phyloP scores from a whole-genome alignment of 2,797 vertebrate genomes.

The Danio jaintianensis region DNA sequence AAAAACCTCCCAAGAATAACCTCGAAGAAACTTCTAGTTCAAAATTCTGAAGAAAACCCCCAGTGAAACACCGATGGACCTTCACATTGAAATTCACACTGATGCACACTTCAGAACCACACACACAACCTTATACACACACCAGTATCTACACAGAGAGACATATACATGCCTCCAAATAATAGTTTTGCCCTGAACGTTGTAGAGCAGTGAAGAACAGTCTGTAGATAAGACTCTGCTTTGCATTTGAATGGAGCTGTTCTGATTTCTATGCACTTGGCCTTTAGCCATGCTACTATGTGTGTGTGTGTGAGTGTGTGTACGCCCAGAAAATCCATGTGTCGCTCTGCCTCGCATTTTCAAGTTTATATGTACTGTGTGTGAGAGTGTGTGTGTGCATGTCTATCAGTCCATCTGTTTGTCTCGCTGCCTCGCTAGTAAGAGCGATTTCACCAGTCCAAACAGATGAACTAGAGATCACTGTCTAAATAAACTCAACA shows the following conservation, averaged over 20 bases:
- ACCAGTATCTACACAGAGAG: slow-evolving; percentile 47
- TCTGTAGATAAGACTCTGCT: slow-evolving; percentile 79
- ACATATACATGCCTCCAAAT: slow-evolving; percentile 60
- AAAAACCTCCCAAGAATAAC: neutral
- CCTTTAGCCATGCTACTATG: slow-evolving; percentile 74
- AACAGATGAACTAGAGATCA: slow-evolving; percentile 30
- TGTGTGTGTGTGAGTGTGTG: slow-evolving; percentile 68
- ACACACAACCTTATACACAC: slow-evolving; percentile 44
- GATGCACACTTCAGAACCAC: slow-evolving; percentile 26
- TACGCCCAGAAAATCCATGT: slow-evolving; percentile 68
- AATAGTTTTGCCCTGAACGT: slow-evolving; percentile 77
- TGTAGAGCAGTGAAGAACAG: slow-evolving; percentile 75
- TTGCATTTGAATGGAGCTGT: slow-evolving; percentile 78
- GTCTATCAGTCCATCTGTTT: slow-evolving; percentile 57
- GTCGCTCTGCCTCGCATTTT: slow-evolving; percentile 61
- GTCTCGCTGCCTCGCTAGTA: slow-evolving; percentile 48
- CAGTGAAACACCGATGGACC: neutral
- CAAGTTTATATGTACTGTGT: slow-evolving; percentile 65
- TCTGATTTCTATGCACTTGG: slow-evolving; percentile 76
- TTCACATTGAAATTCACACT: slow-evolving; percentile 21
- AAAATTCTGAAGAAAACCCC: neutral
- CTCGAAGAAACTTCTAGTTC: neutral
- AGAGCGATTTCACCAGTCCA: neutral
- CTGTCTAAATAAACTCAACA: slow-evolving; percentile 24
- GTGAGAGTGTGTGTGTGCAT: slow-evolving; percentile 55